Conservation (phyloP, 2,113 vertebrate genomes). For the Tachysurus fulvidraco region DNA sequence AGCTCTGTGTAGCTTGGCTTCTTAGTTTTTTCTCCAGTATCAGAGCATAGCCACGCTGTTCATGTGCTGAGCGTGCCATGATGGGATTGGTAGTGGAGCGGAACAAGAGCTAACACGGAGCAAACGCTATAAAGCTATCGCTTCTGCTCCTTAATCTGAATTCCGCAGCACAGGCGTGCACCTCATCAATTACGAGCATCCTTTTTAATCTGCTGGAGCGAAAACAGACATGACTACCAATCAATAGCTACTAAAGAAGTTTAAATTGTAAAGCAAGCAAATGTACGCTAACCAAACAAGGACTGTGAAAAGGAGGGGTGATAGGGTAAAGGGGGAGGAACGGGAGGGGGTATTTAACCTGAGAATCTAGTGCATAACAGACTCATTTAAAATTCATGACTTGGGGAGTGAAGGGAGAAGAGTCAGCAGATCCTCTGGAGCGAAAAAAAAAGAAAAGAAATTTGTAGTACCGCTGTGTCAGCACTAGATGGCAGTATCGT, state of each 20-base stretch:
- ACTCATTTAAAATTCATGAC: constrained; percentile 46
- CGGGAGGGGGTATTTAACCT: background rate
- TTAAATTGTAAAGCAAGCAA: constrained; percentile 13
- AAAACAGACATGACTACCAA: constrained; percentile 39
- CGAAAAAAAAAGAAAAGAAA: background rate
- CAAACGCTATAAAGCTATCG: constrained; percentile 18
- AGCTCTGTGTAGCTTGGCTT: background rate
- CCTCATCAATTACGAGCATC: constrained; percentile 37
- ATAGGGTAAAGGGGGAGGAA: background rate
- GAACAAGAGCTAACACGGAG: constrained; percentile 31
- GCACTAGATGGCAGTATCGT: constrained; percentile 52
- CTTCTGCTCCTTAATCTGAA: constrained; percentile 28
- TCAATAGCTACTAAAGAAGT: constrained; percentile 12
- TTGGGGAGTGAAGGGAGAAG: constrained; percentile 28
- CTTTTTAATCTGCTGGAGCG: constrained; percentile 33
- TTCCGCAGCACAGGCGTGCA: constrained; percentile 19
- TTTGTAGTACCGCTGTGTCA: no score
- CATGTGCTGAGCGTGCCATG: constrained; percentile 34
- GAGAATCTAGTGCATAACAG: constrained; percentile 27
- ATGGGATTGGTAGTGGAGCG: constrained; percentile 40
- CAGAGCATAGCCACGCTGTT: background rate
- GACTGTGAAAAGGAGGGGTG: background rate
- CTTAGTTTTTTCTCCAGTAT: background rate
- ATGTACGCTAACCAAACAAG: background rate
- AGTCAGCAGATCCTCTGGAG: constrained; percentile 29